phyloP scores from a whole-genome alignment of 2,797 vertebrate species.

The Arnoldichthys spilopterus region DNA sequence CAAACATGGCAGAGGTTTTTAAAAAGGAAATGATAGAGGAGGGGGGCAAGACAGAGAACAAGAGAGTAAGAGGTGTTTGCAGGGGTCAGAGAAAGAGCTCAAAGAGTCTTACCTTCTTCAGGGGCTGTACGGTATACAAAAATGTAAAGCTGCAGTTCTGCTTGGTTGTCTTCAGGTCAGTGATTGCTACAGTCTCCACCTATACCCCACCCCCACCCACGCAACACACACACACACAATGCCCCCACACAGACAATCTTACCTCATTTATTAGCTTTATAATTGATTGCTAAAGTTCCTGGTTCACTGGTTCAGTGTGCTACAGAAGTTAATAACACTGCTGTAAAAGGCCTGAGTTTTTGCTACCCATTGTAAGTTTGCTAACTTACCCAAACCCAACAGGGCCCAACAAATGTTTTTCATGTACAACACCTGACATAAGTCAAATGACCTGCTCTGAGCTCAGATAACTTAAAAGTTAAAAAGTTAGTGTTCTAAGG shows the following conservation, averaged over 20 bases:
- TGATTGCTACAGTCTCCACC: slow-evolving; percentile 18
- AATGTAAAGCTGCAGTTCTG: background rate
- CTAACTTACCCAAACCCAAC: background rate
- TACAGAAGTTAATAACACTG: background rate
- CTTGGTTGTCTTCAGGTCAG: background rate
- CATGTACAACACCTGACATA: too few species aligned
- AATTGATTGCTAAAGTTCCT: slow-evolving; percentile 18
- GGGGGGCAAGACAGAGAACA: background rate
- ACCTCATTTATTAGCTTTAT: slow-evolving; percentile 6
- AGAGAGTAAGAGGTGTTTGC: background rate
- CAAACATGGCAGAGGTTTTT: too few species aligned
- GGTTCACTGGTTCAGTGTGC: background rate
- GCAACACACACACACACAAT: slow-evolving; percentile 8
- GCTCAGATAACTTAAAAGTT: too few species aligned
- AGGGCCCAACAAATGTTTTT: too few species aligned
- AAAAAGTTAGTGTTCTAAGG: too few species aligned
- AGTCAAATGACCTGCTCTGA: too few species aligned
- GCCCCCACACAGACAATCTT: background rate
- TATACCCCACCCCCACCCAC: background rate
- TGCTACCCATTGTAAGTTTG: background rate
- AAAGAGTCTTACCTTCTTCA: slow-evolving; percentile 25
- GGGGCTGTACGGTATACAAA: background rate
- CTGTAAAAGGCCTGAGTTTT: background rate
- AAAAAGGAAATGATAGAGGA: too few species aligned
- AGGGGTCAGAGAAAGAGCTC: background rate